phyloP scores from a whole-genome alignment of 2,888 invertebrate species.

The Chorisops tibialis region DNA sequence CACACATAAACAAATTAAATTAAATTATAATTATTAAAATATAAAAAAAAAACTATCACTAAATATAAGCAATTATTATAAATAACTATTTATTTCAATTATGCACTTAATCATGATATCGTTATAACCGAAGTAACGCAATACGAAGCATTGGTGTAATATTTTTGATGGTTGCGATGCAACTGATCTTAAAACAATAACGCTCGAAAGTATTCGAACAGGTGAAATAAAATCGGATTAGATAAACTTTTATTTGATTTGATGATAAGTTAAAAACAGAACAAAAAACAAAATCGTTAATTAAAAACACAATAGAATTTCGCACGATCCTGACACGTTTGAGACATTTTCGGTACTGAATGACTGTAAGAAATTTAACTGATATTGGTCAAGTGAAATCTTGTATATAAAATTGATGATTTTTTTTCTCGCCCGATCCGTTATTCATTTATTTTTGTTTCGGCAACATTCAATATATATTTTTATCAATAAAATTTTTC shows the following conservation, averaged over 20 bases:
- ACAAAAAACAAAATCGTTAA: no score
- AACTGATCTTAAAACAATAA: no score
- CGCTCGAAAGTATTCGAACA: no score
- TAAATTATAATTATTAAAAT: not conserved
- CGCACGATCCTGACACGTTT: constrained; percentile 16
- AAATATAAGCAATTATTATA: not conserved
- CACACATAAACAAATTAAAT: not conserved
- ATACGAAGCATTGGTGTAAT: no score
- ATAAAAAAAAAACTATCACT: not conserved
- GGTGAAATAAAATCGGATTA: no score
- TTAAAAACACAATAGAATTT: not conserved
- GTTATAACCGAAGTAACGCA: no score
- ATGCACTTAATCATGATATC: no score
- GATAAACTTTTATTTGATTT: constrained; percentile 2
- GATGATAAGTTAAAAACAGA: not conserved
- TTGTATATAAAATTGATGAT: not conserved
- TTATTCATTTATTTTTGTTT: constrained; percentile 2
- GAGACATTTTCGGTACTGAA: constrained; percentile 27
- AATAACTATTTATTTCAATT: no score
- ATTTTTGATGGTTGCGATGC: no score
- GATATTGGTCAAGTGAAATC: constrained; percentile 14
- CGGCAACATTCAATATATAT: constrained; percentile 18
- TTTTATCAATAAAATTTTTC: constrained; percentile 23
- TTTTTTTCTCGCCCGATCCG: not conserved
- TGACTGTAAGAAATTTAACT: constrained; percentile 7